A percentile compares a stretch with the other conserved stretches of the same genome.
phyloP scores from a whole-genome alignment of 2,797 vertebrate genomes.

The Platalea minor region DNA sequence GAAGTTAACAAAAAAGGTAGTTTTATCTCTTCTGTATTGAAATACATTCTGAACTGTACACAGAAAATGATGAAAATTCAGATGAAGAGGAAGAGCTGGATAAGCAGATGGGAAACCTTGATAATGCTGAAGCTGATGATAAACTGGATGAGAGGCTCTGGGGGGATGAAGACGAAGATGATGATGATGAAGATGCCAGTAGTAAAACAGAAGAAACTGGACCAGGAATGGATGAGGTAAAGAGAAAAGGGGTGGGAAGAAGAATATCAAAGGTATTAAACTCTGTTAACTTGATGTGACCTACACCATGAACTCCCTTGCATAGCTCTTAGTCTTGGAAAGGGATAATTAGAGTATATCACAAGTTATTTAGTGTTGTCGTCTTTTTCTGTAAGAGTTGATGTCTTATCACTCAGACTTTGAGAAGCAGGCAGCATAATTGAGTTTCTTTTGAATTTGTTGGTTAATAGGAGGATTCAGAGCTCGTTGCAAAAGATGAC shows the following conservation, averaged over 20 bases:
- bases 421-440: not conserved
- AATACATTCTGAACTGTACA: not conserved
- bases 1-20: not conserved
- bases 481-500: constrained; percentile 94
- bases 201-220: constrained; percentile 87
- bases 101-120: constrained; percentile 95
- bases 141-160: constrained; percentile 96
- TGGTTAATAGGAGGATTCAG: constrained; percentile 83
- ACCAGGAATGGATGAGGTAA: constrained; percentile 94
- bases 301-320: not conserved
- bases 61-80: constrained; percentile 83
- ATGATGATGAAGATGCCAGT: constrained; percentile 76
- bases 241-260: not conserved
- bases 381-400: not conserved
- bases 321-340: not conserved
- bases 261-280: not conserved
- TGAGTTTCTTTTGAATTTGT: not conserved
- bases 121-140: constrained; percentile 85
- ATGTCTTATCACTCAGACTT: not conserved
- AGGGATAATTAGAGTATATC: not conserved
- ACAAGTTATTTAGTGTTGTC: not conserved
- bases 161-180: constrained; percentile 87
- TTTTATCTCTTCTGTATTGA: not conserved
- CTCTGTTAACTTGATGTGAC: not conserved
- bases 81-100: constrained; percentile 90